Evolutionary conservation across 1,140 invertebrate genomes (phyloP), one percentile per base, ranked within the genome.

Genomic region (Marisa cornuarietis): DNA sequence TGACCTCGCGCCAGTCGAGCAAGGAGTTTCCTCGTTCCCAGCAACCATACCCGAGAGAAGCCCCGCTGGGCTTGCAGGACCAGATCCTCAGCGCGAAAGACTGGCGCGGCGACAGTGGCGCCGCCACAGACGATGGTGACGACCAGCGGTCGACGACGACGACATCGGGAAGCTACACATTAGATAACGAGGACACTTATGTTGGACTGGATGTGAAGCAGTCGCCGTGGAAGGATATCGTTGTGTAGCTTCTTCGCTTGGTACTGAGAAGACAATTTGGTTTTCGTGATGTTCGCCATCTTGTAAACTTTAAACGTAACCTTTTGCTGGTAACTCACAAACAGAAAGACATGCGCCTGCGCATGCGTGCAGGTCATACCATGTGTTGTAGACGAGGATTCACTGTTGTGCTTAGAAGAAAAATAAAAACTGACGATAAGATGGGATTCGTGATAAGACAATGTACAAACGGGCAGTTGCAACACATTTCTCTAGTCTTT

Each of bases 101-200:
- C 73, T 84, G 83, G 83, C 76, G 52, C 31, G 82, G 78, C 73
- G 81, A 83, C 26, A 84, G 83, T 52, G 65, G 81, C 24, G 77
- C 78, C 71, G 83, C 81, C 11, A 83, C 79, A 51, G 79, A 81
- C 24, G 81, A 81, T 31, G 58, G 73, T n/a, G 79, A 81, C 31
- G 83, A 82, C 71, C 71, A 82, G 26, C 69, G 76, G 58, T 74
- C 76, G 24, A 71, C 82, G 9, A 84, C 83, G 24, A 84, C 83
- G 52, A 84, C 83, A 7, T 84, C 83, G 7, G 83, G 83, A 10
- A 84, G 83, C 51, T 84, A 84, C 79, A 83, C 81, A 11, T 81
- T 85, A 20, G 82, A 83, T 77, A 82, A 83, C 75, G 83, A 84
- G 20, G 83, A 84, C 26, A 61, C 66, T 0, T 82, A 80, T 49